Conservation (phyloP, 2,797 vertebrate species). For the Falco berigora region DNA sequence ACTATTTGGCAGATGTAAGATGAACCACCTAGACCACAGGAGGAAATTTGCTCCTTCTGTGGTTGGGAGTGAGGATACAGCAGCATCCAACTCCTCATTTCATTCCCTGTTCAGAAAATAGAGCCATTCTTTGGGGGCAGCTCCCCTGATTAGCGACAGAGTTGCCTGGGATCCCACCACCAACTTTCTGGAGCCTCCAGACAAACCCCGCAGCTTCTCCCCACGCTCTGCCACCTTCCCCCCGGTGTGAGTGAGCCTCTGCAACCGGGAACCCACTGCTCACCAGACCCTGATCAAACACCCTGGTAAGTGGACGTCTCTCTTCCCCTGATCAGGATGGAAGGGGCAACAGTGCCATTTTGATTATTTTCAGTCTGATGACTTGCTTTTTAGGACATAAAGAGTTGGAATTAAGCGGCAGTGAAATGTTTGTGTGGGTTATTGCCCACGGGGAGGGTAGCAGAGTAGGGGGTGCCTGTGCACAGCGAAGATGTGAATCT, state of each 20-base stretch:
- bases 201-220: not conserved
- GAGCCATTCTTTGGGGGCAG: not conserved
- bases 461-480: not conserved
- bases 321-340: not conserved
- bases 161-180: not conserved
- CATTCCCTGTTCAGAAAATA: not conserved
- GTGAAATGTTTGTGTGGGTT: not conserved
- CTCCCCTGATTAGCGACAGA: accelerated
- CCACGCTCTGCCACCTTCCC: not conserved
- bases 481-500: not conserved
- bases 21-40: not conserved
- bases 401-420: slow-evolving; percentile 20
- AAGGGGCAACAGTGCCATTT: not conserved
- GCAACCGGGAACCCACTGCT: not conserved
- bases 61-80: not conserved
- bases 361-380: not conserved
- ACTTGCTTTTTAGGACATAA: slow-evolving; percentile 9
- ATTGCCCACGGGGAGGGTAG: not conserved
- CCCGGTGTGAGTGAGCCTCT: not conserved
- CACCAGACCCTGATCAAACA: not conserved
- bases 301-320: not conserved
- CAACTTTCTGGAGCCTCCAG: not conserved
- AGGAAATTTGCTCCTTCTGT: not conserved
- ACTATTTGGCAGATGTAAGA: not conserved
- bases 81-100: not conserved